Base-by-base conservation (phyloP, 2,113 vertebrate genomes). In the Oryzias celebensis region DNA sequence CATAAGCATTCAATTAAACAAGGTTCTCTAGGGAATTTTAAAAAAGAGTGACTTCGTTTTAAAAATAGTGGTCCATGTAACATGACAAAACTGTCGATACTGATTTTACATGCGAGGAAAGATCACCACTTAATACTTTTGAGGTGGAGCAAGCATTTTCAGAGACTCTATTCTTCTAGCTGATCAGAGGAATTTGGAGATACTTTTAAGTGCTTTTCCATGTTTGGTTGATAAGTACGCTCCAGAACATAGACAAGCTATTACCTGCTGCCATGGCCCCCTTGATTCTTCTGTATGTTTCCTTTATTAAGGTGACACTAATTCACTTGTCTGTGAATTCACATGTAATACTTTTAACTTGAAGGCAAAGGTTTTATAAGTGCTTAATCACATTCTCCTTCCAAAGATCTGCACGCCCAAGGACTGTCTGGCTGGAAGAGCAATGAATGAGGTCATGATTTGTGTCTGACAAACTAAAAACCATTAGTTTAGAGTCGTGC, bases 141-240 rank as follows among this genome's bases (percentile, higher is more conserved):
- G 67, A 69, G 72, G 62, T 23, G 13, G n/a, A 58, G 28, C 17
- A 46, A 16, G 7, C 7, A 42, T 6, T 53, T 50, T 42, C 70
- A 26, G 7, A 59, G 48, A 65, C 50, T 31, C 5, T 4, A 16
- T 58, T 62, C 44, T 54, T 56, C 70, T 62, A 15, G 55, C 43
- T 75, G 41, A 82, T 84, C 65, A 80, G 64, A 69, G 52, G 77
- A 71, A 69, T 53, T 66, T 58, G 55, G 10, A 58, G 62, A 66
- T 48, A 58, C 7, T 13, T 73, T 62, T 71, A 77, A 84, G 80
- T 84, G 82, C 77, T 85, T 85, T 84, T 80, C 54, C 56, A 47
- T 85, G 78, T 85, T 73, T 62, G 50, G 57, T 46, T 81, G 73
- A 79, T 68, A 44, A 26, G 69, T 57, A 61, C 71, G 52, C 31